phyloP scores from a whole-genome alignment of 2,113 vertebrate species.

The Podilymbus podiceps region DNA sequence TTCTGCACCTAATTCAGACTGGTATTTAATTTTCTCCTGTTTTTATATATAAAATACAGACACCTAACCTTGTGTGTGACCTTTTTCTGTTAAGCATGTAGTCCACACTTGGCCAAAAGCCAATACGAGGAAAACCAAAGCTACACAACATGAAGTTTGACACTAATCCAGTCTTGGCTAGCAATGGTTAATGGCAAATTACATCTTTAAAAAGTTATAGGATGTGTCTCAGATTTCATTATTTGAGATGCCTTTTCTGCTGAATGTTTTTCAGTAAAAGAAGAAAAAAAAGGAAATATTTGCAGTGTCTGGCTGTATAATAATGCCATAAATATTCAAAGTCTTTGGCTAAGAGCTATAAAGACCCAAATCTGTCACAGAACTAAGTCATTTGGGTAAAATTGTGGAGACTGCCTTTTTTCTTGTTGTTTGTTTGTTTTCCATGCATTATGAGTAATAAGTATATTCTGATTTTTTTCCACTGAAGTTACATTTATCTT shows the following conservation, averaged over 20 bases:
- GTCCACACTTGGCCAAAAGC: neutral
- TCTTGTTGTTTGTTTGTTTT: neutral
- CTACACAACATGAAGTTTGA: neutral
- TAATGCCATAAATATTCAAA: neutral
- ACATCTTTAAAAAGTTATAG: neutral
- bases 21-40: neutral
- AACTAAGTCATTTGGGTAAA: neutral
- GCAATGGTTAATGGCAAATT: neutral
- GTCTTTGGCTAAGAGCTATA: neutral
- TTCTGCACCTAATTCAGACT: constrained; percentile 43
- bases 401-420: neutral
- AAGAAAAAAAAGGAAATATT: neutral
- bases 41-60: neutral
- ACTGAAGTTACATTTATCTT: neutral
- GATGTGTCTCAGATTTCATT: neutral
- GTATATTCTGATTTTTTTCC: neutral
- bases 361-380: neutral
- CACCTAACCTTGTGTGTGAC: neutral
- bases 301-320: neutral
- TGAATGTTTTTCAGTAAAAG: neutral
- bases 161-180: neutral
- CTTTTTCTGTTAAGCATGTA: neutral
- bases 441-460: neutral
- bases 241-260: neutral
- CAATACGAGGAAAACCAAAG: neutral